phyloP scores from a whole-genome alignment of 2,888 invertebrate species.

The Scelioninae gen. 1 region DNA sequence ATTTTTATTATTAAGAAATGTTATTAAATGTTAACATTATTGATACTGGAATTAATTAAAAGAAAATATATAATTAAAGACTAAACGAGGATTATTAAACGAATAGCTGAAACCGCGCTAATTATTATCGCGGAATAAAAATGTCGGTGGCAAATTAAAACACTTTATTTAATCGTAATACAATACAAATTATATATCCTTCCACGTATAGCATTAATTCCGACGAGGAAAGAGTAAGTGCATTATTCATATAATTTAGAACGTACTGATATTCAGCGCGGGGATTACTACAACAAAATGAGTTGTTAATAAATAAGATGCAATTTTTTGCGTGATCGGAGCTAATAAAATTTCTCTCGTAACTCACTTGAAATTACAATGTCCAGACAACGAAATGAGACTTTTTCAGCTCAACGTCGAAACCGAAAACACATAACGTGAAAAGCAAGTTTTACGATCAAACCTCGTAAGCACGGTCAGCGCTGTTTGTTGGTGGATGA shows the following conservation, averaged over 20 bases:
- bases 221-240: not conserved
- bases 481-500: slow-evolving; percentile 32
- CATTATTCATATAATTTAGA: slow-evolving; percentile 25
- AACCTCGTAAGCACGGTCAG: slow-evolving; percentile 20
- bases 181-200: slow-evolving; percentile 1
- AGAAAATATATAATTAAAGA: no score
- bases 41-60: no score
- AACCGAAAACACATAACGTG: slow-evolving; percentile 41
- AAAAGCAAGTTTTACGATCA: slow-evolving; percentile 36
- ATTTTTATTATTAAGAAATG: no score
- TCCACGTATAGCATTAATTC: slow-evolving; percentile 2
- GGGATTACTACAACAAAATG: slow-evolving; percentile 22
- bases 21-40: no score
- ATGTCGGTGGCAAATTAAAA: not conserved
- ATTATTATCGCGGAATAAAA: not conserved
- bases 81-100: no score
- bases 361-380: slow-evolving; percentile 42
- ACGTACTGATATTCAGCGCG: slow-evolving; percentile 6
- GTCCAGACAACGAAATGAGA: slow-evolving; percentile 24
- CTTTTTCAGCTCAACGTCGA: slow-evolving; percentile 26
- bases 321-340: slow-evolving; percentile 27
- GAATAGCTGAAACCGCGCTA: no score
- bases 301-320: slow-evolving; percentile 38
- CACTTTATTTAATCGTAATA: slow-evolving; percentile 3
- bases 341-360: slow-evolving; percentile 41